Base-by-base conservation (phyloP, 1,140 invertebrate species). In the Arctopsyche grandis region DNA sequence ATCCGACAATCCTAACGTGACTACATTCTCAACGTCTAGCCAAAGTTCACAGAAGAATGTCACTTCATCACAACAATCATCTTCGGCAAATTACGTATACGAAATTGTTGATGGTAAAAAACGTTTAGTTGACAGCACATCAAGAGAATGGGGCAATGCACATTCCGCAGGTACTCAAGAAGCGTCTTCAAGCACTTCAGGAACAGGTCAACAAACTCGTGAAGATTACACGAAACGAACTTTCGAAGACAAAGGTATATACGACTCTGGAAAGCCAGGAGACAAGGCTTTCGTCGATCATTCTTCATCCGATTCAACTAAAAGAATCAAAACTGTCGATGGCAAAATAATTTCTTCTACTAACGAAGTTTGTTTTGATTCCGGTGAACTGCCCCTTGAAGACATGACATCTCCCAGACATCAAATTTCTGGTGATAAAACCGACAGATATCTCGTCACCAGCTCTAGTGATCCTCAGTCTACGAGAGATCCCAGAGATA, bases 21-120 rank as follows among this genome's bases (percentile, higher is more conserved):
- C 86, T 58, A 85, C 43, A 10, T 83, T 81, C 44, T 69, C 84
- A 24, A 86, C 85, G 16, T 87, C 87, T 14, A 80, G 74, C 48
- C 85, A 87, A 66, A 84, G 86, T 24, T 88, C 85, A 83, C 86
- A 88, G 82, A 84, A 84, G 78, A 88, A 86, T 82, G 86, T 85
- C 66, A 88, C 85, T 75, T 87, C 81, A 78, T 84, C 88, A 0
- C 86, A 86, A 75, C 90, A 91, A 84, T 90, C 88, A 19, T 89
- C 90, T 16, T 90, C 90, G 3, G 88, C 87, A 16, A 90, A 88
- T 58, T 89, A 91, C 78, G 89, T 90, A 9, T 86, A 90, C 63
- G 89, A 90, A 85, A 89, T 91, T 75, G 88, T 91, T 26, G 90
- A 91, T 82, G 90, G 90, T n/a, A 91, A 91, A 84, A 89, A 91